phyloP scores from a whole-genome alignment of 53 echinoderm and acorn worm species.

The Patiria pectinifera region DNA sequence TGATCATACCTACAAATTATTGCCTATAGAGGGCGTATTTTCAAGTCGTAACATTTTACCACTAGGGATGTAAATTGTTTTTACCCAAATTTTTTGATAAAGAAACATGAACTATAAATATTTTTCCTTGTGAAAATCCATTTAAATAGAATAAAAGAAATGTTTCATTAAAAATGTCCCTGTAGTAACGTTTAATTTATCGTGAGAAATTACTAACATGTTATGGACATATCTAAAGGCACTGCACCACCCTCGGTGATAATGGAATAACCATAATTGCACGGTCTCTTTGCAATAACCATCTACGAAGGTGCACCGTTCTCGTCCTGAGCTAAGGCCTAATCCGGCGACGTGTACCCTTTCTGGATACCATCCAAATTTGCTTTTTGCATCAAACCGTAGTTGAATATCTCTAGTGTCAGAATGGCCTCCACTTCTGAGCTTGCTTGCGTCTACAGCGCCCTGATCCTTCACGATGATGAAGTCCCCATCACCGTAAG shows the following conservation, averaged over 20 bases:
- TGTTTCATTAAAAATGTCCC: neutral
- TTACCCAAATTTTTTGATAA: neutral
- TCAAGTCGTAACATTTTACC: slow-evolving; percentile 11
- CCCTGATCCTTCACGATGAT: slow-evolving; percentile 97
- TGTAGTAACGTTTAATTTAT: neutral
- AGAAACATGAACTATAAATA: neutral
- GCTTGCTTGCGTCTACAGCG: slow-evolving; percentile 98
- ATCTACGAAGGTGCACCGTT: slow-evolving; percentile 86
- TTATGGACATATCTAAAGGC: neutral
- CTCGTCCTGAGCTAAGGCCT: slow-evolving; percentile 98
- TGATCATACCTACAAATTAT: neutral
- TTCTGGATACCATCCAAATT: slow-evolving; percentile 76
- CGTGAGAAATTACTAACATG: neutral
- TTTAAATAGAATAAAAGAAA: neutral
- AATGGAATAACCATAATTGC: slow-evolving; percentile 19
- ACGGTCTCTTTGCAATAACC: slow-evolving; percentile 60
- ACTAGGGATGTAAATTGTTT: neutral
- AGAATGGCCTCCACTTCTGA: slow-evolving; percentile 80
- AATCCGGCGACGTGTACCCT: slow-evolving; percentile 99
- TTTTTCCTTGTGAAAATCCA: neutral
- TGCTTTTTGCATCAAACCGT: slow-evolving; percentile 25
- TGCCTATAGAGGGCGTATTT: slow-evolving; percentile 20
- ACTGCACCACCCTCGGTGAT: neutral
- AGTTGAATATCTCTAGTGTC: slow-evolving; percentile 44
- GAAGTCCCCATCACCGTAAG: slow-evolving; percentile 97